Base-by-base conservation (phyloP, 2,797 vertebrate species). In the Intellagama lesueurii region DNA sequence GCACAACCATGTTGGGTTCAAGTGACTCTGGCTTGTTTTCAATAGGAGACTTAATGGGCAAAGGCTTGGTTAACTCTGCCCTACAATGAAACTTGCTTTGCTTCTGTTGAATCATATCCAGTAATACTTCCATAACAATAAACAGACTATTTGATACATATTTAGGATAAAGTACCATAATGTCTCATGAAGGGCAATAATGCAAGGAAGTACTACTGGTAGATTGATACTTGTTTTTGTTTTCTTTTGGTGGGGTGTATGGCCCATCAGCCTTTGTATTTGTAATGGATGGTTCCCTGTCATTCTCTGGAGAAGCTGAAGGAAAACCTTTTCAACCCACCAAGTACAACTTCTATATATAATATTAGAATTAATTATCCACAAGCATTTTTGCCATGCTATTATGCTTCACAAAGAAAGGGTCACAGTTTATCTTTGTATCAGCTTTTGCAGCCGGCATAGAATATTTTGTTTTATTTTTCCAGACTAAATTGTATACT, bases 61-160 rank as follows among this genome's bases (percentile, higher is more conserved):
- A 40, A n/a, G n/a, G n/a, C n/a, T n/a, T n/a, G n/a, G n/a, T n/a
- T n/a, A n/a, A 40, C 3, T 40, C 40, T 40, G 40, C 40, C 40
- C 24, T 81, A 22, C 24, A 2, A 30, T 60, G 14, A 72, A 52
- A 56, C 4, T 56, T 5, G 19, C 68, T 64, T 16, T 30, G 1
- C 64, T 77, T 77, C 40, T 76, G 40, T 69, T 77, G 40, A 83
- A 75, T 11, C 60, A 78, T 80, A 75, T 79, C 40, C 44, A 7
- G 30, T 12, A 24, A 12, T 28, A 75, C 26, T 40, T 40, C 1
- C 64, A 44, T 14, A 86, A 12, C 40, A 86, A 35, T 24, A 66
- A 86, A 90, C 90, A 92, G 81, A 76, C n/a, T 91, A 73, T 88
- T 44, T 92, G 88, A 91, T 85, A 90, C 80, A 93, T 91, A 28